Conservation (phyloP, 1,140 invertebrate species). For the Magallana gigas region DNA sequence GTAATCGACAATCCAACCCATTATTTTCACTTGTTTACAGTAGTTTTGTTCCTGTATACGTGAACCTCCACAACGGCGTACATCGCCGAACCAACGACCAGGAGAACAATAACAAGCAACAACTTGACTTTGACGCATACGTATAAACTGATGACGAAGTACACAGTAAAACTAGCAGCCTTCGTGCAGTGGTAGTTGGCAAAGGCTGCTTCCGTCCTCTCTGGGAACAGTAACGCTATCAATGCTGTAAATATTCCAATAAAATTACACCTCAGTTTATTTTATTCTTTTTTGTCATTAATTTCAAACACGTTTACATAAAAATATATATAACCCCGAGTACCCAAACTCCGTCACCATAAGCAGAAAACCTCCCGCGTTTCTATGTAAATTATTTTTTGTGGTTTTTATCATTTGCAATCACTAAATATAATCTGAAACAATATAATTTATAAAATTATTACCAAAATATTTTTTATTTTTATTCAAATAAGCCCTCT, state of each 20-base stretch:
- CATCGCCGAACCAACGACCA: slow-evolving; percentile 64
- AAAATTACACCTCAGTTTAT: background rate
- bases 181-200: slow-evolving; percentile 70
- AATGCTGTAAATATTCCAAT: slow-evolving; percentile 62
- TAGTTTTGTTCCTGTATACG: background rate
- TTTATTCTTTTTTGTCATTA: background rate
- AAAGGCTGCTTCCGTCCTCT: slow-evolving; percentile 67
- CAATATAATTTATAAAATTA: too few relatives aligned
- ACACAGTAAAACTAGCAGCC: slow-evolving; percentile 67
- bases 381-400: too few relatives aligned
- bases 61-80: slow-evolving; percentile 68
- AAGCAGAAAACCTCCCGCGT: too few relatives aligned
- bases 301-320: too few relatives aligned
- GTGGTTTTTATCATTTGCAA: too few relatives aligned
- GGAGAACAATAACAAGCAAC: slow-evolving; percentile 64
- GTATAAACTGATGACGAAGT: slow-evolving; percentile 66
- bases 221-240: slow-evolving; percentile 65
- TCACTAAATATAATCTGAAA: too few relatives aligned
- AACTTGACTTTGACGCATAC: slow-evolving; percentile 70
- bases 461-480: too few relatives aligned
- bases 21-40: background rate
- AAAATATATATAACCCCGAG: too few relatives aligned
- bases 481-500: too few relatives aligned
- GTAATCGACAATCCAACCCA: too few relatives aligned
- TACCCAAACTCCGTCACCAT: too few relatives aligned